These are phyloP conservation scores for Thereva unica DNA, from an alignment of 2,888 invertebrate species.

Conservation along the genomic window DNA sequence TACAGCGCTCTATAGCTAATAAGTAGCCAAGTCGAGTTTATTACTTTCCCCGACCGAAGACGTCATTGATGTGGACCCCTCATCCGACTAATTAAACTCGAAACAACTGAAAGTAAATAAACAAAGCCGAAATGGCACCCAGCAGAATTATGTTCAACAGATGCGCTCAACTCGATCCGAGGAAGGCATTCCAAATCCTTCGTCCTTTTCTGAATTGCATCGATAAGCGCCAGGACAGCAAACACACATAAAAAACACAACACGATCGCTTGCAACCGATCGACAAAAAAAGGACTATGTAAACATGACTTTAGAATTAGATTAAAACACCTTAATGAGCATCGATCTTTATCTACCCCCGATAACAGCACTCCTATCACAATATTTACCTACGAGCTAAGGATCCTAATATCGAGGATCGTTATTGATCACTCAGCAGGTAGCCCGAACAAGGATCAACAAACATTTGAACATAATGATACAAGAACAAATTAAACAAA, in stretches of 20 bases:
- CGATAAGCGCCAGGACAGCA: constrained; percentile 22
- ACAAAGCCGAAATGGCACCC: not conserved
- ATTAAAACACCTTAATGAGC: constrained; percentile 16
- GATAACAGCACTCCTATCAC: not conserved
- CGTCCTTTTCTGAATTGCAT: not conserved
- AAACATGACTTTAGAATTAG: constrained; percentile 18
- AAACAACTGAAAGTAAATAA: constrained; percentile 21
- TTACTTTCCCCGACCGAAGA: too few species aligned
- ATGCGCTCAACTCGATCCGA: constrained; percentile 9
- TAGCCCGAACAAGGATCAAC: constrained; percentile 2
- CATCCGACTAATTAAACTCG: constrained; percentile 19
- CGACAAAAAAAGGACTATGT: constrained; percentile 11
- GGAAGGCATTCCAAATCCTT: too few species aligned
- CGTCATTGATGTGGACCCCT: constrained; percentile 21
- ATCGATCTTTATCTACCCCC: not conserved
- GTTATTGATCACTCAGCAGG: not conserved
- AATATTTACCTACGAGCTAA: not conserved
- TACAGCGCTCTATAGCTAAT: too few species aligned
- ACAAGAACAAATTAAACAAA: too few species aligned
- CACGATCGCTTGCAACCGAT: not conserved
- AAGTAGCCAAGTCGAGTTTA: too few species aligned
- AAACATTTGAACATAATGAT: too few species aligned
- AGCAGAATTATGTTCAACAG: constrained; percentile 27
- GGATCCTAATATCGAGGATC: not conserved
- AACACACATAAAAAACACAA: not conserved